A percentile compares a stretch with the other conserved stretches of the same genome.
phyloP scores from a whole-genome alignment of 2,113 vertebrate species.

The Sclerurus mexicanus region DNA sequence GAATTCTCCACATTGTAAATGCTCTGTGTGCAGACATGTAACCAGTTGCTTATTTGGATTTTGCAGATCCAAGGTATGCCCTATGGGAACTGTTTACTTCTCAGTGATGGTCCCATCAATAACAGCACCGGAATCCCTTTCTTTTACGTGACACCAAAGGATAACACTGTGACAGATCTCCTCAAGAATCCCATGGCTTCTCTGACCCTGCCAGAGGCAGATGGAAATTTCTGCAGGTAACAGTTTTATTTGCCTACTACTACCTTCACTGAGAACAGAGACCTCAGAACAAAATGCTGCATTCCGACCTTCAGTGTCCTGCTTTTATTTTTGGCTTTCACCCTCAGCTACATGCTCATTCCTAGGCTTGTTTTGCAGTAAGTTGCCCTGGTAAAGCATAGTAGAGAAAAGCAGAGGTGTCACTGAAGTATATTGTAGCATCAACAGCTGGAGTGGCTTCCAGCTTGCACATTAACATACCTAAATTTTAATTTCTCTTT shows the following conservation, averaged over 20 bases:
- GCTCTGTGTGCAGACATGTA: neutral
- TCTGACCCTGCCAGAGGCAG: constrained; percentile 82
- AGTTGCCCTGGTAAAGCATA: neutral
- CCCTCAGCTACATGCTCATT: neutral
- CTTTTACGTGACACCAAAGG: constrained; percentile 84
- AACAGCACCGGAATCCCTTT: constrained; percentile 90
- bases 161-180: constrained; percentile 79
- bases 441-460: neutral
- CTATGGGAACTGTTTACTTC: constrained; percentile 86
- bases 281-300: neutral
- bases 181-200: constrained; percentile 82
- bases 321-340: neutral
- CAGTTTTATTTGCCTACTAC: neutral
- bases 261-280: neutral
- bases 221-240: constrained; percentile 88
- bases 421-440: neutral
- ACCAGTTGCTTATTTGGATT: neutral
- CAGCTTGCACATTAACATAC: neutral
- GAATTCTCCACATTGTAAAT: neutral
- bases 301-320: neutral
- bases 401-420: neutral
- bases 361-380: neutral
- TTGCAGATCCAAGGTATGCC: constrained; percentile 85
- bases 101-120: constrained; percentile 84
- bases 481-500: neutral